phyloP scores from a whole-genome alignment of 2,113 vertebrate genomes.

The Clupea harengus region DNA sequence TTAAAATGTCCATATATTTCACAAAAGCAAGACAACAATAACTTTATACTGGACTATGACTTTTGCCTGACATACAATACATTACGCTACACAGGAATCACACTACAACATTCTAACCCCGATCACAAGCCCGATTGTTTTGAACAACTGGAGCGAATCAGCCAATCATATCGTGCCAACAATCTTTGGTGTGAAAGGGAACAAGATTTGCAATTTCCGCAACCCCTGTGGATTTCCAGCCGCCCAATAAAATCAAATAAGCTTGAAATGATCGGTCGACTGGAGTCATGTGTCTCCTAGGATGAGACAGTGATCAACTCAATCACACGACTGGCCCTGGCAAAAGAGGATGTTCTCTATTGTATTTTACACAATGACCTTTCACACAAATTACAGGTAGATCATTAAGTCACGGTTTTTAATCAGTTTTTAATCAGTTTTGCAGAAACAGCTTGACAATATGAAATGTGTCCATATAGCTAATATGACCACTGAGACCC shows the following conservation, averaged over 20 bases:
- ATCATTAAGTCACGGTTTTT: background rate
- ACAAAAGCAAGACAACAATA: background rate
- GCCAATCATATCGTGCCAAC: background rate
- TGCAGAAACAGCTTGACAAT: background rate
- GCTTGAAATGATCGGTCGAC: background rate
- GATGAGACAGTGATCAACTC: background rate
- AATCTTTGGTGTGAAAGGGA: background rate
- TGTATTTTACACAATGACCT: background rate
- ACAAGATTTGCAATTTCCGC: background rate
- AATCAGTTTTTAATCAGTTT: background rate
- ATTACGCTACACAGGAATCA: background rate
- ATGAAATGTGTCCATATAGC: background rate
- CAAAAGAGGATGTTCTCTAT: background rate
- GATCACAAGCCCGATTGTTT: background rate
- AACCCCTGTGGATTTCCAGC: slow-evolving; percentile 1
- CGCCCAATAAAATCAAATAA: slow-evolving; percentile 12
- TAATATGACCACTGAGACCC: slow-evolving; percentile 20
- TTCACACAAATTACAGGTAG: background rate
- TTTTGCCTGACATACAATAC: background rate
- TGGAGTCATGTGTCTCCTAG: background rate
- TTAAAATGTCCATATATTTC: too few relatives aligned
- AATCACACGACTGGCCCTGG: background rate
- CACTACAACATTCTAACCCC: background rate
- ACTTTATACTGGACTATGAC: background rate
- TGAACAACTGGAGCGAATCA: slow-evolving; percentile 8